A percentile compares a stretch with the other conserved stretches of the same genome.
phyloP scores from a whole-genome alignment of 1,140 invertebrate species.

The Hycleus phaleratus region DNA sequence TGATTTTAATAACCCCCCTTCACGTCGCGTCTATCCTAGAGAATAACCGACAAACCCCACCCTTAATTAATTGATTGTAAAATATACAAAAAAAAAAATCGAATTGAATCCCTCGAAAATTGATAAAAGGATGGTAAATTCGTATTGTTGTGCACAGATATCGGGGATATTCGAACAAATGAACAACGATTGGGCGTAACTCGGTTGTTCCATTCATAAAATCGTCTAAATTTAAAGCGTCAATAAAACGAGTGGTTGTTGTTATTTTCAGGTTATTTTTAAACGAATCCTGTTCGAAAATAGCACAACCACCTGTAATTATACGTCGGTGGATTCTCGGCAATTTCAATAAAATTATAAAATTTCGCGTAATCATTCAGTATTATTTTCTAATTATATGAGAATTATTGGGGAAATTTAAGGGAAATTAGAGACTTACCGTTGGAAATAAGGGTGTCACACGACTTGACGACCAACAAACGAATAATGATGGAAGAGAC shows the following conservation, averaged over 20 bases:
- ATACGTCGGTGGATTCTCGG: too few species aligned
- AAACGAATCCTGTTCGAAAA: too few species aligned
- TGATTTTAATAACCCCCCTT: constrained; percentile 6
- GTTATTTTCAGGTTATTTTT: neutral
- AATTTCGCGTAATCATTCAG: too few species aligned
- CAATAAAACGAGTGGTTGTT: constrained; percentile 6
- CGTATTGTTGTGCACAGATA: neutral
- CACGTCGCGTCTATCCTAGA: neutral
- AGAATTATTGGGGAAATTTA: neutral
- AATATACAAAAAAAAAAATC: too few species aligned
- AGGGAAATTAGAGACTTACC: constrained; percentile 28
- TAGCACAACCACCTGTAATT: too few species aligned
- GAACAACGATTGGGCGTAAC: neutral
- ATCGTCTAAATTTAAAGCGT: constrained; percentile 4
- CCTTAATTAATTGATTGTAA: too few species aligned
- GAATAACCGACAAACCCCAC: too few species aligned
- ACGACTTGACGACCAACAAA: constrained; percentile 33
- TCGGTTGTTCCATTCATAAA: neutral
- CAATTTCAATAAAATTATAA: too few species aligned
- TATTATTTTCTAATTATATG: too few species aligned
- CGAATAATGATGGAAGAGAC: constrained; percentile 34
- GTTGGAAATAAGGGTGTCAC: constrained; percentile 30
- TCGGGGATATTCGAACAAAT: neutral
- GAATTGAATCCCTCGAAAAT: too few species aligned
- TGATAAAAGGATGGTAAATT: neutral